Evolutionary conservation across 2,888 invertebrate species (phyloP).

Genomic region (Elgonia sp.): DNA sequence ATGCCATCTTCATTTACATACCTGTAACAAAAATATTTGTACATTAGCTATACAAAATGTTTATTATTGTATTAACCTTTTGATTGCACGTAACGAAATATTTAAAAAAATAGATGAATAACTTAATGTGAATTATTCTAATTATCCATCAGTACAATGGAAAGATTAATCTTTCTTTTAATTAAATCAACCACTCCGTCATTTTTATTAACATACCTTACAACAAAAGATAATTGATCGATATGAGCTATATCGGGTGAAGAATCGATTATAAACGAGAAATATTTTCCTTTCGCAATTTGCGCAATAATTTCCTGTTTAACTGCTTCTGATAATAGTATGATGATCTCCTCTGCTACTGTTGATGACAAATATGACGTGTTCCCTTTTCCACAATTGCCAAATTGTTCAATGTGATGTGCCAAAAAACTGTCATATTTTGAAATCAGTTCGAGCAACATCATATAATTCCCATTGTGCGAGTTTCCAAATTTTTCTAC

Average conservation of each 20-base stretch:
- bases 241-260: constrained; percentile 49
- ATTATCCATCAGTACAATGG: too few relatives aligned
- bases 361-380: constrained; percentile 14
- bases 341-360: constrained; percentile 40
- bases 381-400: constrained; percentile 29
- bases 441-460: constrained; percentile 80
- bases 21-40: too few relatives aligned
- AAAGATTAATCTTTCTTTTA: too few relatives aligned
- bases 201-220: constrained; percentile 21
- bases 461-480: constrained; percentile 81
- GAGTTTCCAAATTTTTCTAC: constrained; percentile 77
- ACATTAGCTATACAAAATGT: too few relatives aligned
- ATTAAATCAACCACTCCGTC: too few relatives aligned
- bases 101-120: too few relatives aligned
- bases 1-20: too few relatives aligned
- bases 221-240: constrained; percentile 44
- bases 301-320: constrained; percentile 30
- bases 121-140: too few relatives aligned
- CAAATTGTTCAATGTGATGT: constrained; percentile 29
- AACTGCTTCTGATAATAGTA: constrained; percentile 12
- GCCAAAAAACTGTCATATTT: constrained; percentile 70
- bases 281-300: constrained; percentile 40
- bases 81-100: too few relatives aligned
- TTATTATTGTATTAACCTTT: too few relatives aligned
- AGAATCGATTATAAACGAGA: constrained; percentile 48